Evolutionary conservation across 2,797 vertebrate species (phyloP).

Genomic region (Phylloscopus collybita): DNA sequence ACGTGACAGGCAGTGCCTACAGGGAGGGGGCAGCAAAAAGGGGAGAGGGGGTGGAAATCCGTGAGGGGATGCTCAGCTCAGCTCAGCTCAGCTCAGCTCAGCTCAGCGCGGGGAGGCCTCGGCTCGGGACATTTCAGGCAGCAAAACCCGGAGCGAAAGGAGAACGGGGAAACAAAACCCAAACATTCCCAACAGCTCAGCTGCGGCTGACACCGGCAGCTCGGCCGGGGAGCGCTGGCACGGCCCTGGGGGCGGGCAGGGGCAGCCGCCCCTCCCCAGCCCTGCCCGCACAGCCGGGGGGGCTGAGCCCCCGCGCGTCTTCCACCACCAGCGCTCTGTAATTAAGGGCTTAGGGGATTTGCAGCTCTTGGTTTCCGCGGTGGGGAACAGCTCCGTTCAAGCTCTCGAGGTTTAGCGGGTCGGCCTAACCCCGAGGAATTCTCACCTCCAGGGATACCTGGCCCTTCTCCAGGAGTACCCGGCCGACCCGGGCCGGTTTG

Average conservation of each 20-base stretch:
- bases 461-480: background rate
- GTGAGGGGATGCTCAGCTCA: background rate
- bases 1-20: no score
- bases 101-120: background rate
- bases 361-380: background rate
- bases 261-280: background rate
- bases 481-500: accelerated
- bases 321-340: background rate
- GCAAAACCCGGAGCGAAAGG: no score
- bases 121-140: accelerated
- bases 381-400: background rate
- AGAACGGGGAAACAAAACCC: no score
- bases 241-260: accelerated
- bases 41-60: no score
- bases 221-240: background rate
- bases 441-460: background rate
- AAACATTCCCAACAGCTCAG: no score
- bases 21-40: background rate
- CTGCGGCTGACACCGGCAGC: no score
- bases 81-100: no score
- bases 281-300: background rate
- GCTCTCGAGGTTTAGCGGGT: background rate
- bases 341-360: background rate
- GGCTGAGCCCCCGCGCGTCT: background rate
- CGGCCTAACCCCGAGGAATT: background rate